Conservation (phyloP, 2,888 invertebrate genomes). For the Dorcus parallelipipedus region DNA sequence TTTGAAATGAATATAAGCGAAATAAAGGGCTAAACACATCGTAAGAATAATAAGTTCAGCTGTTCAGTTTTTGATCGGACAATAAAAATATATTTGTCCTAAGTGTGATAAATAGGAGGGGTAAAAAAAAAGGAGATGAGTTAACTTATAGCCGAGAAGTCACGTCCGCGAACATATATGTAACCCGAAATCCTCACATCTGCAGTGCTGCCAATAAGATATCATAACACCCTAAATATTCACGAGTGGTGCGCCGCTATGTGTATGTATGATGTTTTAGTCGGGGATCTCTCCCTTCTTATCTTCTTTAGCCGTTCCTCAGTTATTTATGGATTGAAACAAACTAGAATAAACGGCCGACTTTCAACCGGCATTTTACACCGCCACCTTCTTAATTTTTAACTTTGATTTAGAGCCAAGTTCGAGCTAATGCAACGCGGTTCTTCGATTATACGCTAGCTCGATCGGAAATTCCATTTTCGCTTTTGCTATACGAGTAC, state of each 20-base stretch:
- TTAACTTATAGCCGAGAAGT: constrained; percentile 14
- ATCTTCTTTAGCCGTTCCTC: constrained; percentile 8
- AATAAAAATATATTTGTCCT: too few relatives aligned
- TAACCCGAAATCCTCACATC: constrained; percentile 34
- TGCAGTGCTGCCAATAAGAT: constrained; percentile 35
- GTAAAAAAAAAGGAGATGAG: too few relatives aligned
- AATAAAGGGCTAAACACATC: too few relatives aligned
- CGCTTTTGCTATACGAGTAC: too few relatives aligned
- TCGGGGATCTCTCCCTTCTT: neutral
- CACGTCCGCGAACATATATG: constrained; percentile 16
- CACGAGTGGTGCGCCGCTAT: constrained; percentile 42
- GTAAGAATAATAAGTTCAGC: too few relatives aligned
- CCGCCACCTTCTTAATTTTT: constrained; percentile 7
- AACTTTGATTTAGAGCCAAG: constrained; percentile 4
- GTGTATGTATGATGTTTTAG: constrained; percentile 36
- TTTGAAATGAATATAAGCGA: too few relatives aligned
- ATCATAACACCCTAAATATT: constrained; percentile 48
- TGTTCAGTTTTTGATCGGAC: too few relatives aligned
- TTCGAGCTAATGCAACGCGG: too few relatives aligned
- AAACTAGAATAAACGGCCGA: constrained; percentile 20
- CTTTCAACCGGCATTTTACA: constrained; percentile 4
- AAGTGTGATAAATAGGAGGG: too few relatives aligned
- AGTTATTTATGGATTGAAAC: constrained; percentile 24
- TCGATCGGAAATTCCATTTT: too few relatives aligned
- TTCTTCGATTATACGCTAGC: too few relatives aligned